These are phyloP conservation scores for Thera britannica DNA, from an alignment of 2,888 invertebrate genomes.

Conservation along the genomic window DNA sequence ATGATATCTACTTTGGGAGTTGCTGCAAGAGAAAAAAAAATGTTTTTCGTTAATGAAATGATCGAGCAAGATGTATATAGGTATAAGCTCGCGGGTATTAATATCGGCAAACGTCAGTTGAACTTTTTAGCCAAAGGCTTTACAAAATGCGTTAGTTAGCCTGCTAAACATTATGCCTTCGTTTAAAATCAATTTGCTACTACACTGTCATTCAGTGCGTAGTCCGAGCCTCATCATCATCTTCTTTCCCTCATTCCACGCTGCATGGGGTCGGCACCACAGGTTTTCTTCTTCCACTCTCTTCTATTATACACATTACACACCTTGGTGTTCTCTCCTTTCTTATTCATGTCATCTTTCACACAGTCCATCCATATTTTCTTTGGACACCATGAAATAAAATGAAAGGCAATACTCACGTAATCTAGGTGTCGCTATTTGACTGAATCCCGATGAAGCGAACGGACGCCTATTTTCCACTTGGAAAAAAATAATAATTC, in stretches of 20 bases:
- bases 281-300: too few relatives aligned
- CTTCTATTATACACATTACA: too few relatives aligned
- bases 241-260: too few relatives aligned
- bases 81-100: too few relatives aligned
- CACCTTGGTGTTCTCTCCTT: background rate
- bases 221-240: too few relatives aligned
- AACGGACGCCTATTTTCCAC: slow-evolving; percentile 49
- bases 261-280: too few relatives aligned
- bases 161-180: too few relatives aligned
- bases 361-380: background rate
- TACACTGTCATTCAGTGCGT: too few relatives aligned
- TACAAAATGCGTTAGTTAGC: too few relatives aligned
- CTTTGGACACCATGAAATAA: background rate
- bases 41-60: background rate
- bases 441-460: slow-evolving; percentile 31
- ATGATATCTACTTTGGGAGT: slow-evolving; percentile 50
- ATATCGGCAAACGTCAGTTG: too few relatives aligned
- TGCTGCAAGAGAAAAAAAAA: slow-evolving; percentile 55
- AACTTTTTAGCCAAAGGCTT: background rate
- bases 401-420: slow-evolving; percentile 59
- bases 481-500: slow-evolving; percentile 32
- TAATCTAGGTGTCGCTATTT: slow-evolving; percentile 47
- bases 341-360: too few relatives aligned
- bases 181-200: too few relatives aligned
- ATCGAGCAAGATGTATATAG: background rate